Conservation (phyloP, 2,797 vertebrate genomes). For the Oryzias sinensis region DNA sequence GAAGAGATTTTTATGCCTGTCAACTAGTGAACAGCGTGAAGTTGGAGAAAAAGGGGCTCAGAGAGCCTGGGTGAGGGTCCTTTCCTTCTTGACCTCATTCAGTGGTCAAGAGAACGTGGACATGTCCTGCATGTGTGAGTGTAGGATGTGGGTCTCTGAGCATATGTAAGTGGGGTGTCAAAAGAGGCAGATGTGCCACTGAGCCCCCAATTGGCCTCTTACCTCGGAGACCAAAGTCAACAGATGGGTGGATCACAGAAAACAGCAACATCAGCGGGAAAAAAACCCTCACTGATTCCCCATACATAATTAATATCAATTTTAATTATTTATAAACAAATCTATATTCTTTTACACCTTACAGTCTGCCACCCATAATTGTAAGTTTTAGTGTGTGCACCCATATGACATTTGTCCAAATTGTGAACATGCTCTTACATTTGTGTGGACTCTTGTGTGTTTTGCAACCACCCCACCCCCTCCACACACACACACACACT, state of each 20-base stretch:
- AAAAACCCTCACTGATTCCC: conserved; percentile 41
- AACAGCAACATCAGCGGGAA: conserved; percentile 76
- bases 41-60: conserved; percentile 22
- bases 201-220: conserved; percentile 64
- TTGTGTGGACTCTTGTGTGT: conserved; percentile 1
- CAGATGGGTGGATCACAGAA: conserved; percentile 74
- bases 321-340: conserved; percentile 19
- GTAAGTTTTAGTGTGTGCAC: background rate
- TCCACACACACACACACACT: background rate
- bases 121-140: conserved; percentile 12
- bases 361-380: conserved; percentile 4
- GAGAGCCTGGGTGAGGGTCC: conserved; percentile 29
- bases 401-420: background rate
- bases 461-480: conserved; percentile 14
- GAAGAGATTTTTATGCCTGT: conserved; percentile 43
- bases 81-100: conserved; percentile 38
- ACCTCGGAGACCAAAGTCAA: conserved; percentile 72
- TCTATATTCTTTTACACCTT: conserved; percentile 19
- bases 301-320: conserved; percentile 67
- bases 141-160: background rate
- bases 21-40: conserved; percentile 24
- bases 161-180: conserved; percentile 8
- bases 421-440: background rate
- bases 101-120: conserved; percentile 33
- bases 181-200: conserved; percentile 75